Conservation (phyloP, 2,888 invertebrate genomes). For the Cosmia trapezina region DNA sequence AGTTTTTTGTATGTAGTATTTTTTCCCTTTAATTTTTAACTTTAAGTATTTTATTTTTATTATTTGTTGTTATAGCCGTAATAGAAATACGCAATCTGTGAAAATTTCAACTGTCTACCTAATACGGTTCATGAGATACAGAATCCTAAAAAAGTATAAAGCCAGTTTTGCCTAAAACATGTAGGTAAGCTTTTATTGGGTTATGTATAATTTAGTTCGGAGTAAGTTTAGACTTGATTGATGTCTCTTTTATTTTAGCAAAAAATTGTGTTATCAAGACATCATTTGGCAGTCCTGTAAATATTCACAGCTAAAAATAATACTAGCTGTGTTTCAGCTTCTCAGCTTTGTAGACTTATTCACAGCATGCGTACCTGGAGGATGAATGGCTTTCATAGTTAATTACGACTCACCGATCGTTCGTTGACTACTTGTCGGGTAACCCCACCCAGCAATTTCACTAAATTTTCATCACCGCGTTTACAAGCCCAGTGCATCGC, state of each 20-base stretch:
- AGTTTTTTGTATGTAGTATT: too few species aligned
- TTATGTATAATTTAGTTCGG: background rate
- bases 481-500: constrained; percentile 99
- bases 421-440: constrained; percentile 95
- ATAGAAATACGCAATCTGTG: too few species aligned
- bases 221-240: background rate
- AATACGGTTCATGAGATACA: too few species aligned
- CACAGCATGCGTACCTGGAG: constrained; percentile 26
- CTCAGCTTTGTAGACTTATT: constrained; percentile 14
- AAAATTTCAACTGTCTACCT: too few species aligned
- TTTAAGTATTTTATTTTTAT: too few species aligned
- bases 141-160: background rate
- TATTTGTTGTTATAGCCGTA: too few species aligned
- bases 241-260: background rate
- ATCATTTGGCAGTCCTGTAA: background rate
- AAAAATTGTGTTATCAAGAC: background rate
- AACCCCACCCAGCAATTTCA: constrained; percentile 97
- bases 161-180: background rate
- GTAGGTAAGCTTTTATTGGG: background rate
- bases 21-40: too few species aligned
- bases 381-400: constrained; percentile 6
- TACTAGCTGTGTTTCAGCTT: background rate
- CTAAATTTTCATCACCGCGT: constrained; percentile 97
- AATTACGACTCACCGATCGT: constrained; percentile 92
- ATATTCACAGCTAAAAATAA: background rate